These are phyloP conservation scores for Dinomys branickii DNA, from an alignment of 2,113 vertebrate species.

Conservation along the genomic window DNA sequence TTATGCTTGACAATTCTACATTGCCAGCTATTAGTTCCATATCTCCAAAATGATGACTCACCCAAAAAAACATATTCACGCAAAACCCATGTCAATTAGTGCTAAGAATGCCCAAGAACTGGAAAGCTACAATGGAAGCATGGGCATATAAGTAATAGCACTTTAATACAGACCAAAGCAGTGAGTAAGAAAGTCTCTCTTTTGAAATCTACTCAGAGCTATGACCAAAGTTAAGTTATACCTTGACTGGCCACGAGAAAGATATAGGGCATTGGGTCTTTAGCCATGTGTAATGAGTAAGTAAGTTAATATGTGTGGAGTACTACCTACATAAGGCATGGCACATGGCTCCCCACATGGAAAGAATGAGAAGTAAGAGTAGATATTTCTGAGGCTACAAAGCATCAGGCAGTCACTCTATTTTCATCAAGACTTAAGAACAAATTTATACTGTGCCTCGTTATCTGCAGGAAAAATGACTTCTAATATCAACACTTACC, in stretches of 20 bases:
- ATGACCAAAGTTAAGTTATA: background rate
- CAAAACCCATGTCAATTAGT: background rate
- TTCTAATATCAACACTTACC: background rate
- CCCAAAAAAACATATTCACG: background rate
- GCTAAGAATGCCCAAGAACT: background rate
- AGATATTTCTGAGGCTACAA: background rate
- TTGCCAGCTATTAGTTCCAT: background rate
- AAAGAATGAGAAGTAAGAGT: background rate
- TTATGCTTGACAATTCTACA: background rate
- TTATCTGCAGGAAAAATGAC: background rate
- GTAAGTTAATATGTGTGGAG: background rate
- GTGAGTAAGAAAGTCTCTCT: background rate
- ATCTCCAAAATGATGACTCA: background rate
- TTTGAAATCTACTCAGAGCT: background rate
- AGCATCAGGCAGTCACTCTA: background rate
- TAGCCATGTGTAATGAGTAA: background rate
- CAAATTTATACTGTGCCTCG: background rate
- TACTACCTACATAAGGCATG: background rate
- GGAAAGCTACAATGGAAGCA: background rate
- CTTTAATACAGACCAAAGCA: background rate
- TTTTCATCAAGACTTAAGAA: background rate
- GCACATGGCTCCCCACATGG: background rate
- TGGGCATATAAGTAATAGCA: accelerated
- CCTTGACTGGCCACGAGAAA: background rate
- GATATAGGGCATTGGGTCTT: background rate